Conservation (phyloP, 2,888 invertebrate genomes). For the Acleris holmiana region DNA sequence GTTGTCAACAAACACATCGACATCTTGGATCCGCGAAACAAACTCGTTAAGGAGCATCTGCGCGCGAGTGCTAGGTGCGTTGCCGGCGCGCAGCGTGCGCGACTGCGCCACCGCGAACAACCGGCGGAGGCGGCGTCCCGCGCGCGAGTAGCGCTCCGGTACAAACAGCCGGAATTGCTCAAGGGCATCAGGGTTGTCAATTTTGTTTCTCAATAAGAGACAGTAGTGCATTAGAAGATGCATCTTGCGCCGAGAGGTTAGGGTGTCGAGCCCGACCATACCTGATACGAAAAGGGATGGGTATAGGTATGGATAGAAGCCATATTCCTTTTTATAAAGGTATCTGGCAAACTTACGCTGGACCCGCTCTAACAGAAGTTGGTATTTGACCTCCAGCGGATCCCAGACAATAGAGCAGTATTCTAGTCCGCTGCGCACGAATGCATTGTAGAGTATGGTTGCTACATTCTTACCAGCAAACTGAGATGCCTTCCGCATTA, state of each 20-base stretch:
- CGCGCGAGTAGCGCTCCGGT: not conserved
- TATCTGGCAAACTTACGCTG: conserved; percentile 28
- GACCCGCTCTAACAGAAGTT: conserved; percentile 7
- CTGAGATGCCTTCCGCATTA: conserved; percentile 5
- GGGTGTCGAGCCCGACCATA: not conserved
- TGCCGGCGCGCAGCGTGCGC: too few species aligned
- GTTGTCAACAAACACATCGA: too few species aligned
- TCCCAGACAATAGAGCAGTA: conserved; percentile 28
- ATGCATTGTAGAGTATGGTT: conserved; percentile 19
- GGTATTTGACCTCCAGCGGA: conserved; percentile 22
- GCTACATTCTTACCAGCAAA: conserved; percentile 1
- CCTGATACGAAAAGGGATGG: conserved; percentile 14
- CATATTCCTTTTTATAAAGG: conserved; percentile 20
- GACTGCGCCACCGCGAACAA: too few species aligned
- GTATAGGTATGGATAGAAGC: conserved; percentile 28
- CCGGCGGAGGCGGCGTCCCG: not conserved
- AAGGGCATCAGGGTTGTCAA: too few species aligned
- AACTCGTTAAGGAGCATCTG: too few species aligned
- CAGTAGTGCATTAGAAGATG: not conserved
- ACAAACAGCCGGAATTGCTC: not conserved
- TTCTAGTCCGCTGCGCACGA: conserved; percentile 27
- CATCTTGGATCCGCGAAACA: too few species aligned
- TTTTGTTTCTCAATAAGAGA: not conserved
- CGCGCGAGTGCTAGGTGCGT: too few species aligned
- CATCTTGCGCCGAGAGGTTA: not conserved